Percentiles rank a stretch among this genome's conserved stretches.
Conservation (phyloP, 2,113 vertebrate genomes). For the Halcyon senegalensis region DNA sequence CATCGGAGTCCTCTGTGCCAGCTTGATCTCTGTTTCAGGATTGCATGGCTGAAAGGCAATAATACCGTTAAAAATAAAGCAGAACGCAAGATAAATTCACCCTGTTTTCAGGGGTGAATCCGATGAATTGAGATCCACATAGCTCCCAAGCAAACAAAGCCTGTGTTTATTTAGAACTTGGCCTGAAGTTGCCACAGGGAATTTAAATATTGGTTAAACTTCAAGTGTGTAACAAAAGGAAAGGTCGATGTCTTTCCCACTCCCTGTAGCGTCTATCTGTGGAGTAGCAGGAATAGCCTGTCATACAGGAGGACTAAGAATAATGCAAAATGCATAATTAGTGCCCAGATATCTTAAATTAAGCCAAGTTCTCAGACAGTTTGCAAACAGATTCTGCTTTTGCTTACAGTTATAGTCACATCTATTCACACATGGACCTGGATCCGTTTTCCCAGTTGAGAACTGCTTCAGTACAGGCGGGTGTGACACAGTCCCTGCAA, state of each 20-base stretch:
- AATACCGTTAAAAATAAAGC: neutral
- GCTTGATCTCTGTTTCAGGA: neutral
- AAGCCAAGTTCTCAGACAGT: neutral
- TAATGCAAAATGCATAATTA: neutral
- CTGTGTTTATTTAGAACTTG: neutral
- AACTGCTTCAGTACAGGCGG: neutral
- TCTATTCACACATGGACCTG: fast-evolving
- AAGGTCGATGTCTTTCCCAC: neutral
- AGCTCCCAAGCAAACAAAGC: neutral
- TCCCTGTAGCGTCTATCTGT: neutral
- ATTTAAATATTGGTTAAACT: neutral
- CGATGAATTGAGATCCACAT: neutral
- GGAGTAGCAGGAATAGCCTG: neutral
- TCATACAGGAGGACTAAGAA: neutral
- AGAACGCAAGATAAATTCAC: neutral
- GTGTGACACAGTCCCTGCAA: neutral
- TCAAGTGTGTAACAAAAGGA: neutral
- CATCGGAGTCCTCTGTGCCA: neutral
- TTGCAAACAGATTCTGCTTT: neutral
- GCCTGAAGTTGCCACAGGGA: neutral
- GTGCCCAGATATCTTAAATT: neutral
- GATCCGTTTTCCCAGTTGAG: neutral
- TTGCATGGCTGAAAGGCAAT: neutral
- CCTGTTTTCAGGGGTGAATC: neutral
- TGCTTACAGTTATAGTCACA: neutral